These are phyloP conservation scores for Megalonaias nervosa DNA, from an alignment of 1,140 invertebrate genomes.

Conservation along the genomic window DNA sequence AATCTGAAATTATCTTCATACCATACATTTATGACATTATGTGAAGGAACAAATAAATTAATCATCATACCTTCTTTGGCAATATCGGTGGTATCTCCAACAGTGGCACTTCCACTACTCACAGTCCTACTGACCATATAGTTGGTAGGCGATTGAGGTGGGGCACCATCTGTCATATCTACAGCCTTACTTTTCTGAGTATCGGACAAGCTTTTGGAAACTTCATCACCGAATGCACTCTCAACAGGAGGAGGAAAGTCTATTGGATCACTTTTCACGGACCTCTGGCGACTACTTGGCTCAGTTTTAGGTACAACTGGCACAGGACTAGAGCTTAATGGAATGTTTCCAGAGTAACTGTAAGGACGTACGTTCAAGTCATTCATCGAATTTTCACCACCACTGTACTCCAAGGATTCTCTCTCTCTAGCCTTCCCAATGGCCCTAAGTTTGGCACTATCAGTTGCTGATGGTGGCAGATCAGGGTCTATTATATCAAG, in stretches of 20 bases:
- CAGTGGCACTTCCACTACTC: slow-evolving; percentile 1
- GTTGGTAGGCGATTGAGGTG: slow-evolving; percentile 28
- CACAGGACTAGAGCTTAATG: slow-evolving; percentile 16
- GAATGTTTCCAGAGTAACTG: slow-evolving; percentile 25
- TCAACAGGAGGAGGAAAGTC: neutral
- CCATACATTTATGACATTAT: neutral
- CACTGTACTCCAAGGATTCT: slow-evolving; percentile 8
- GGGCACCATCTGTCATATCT: slow-evolving; percentile 13
- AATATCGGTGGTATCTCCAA: slow-evolving; percentile 9
- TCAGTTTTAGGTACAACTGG: slow-evolving; percentile 27
- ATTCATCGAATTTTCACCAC: slow-evolving; percentile 6
- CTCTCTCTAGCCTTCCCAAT: slow-evolving; percentile 20
- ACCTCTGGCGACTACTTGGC: slow-evolving; percentile 10
- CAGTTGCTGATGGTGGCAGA: slow-evolving; percentile 27
- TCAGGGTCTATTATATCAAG: slow-evolving; percentile 12
- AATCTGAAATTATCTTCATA: neutral
- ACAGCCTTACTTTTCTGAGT: slow-evolving; percentile 9
- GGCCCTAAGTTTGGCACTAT: slow-evolving; percentile 38
- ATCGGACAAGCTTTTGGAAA: slow-evolving; percentile 23
- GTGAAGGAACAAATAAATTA: neutral
- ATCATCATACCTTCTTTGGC: slow-evolving; percentile 27
- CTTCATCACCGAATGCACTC: slow-evolving; percentile 19
- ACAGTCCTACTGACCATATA: slow-evolving; percentile 14
- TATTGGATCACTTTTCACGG: slow-evolving; percentile 1
- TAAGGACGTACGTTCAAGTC: slow-evolving; percentile 27